These are phyloP conservation scores for Saguinus imperator DNA, from an alignment of 2,113 vertebrate species.

Conservation along the genomic window DNA sequence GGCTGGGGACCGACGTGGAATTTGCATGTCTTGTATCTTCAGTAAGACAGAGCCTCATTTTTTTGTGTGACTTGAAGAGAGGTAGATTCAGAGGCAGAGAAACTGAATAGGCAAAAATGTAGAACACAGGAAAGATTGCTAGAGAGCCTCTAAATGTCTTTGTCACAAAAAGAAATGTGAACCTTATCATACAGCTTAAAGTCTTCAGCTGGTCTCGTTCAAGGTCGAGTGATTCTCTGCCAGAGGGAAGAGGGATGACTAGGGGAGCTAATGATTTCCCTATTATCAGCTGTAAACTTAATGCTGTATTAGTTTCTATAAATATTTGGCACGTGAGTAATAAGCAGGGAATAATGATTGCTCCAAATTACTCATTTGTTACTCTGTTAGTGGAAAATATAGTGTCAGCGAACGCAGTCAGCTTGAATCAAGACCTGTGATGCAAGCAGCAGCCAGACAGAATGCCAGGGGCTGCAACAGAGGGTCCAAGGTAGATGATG, in stretches of 20 bases:
- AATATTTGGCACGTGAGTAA: constrained; percentile 58
- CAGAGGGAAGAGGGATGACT: not conserved
- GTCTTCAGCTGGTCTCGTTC: constrained; percentile 47
- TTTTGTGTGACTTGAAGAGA: not conserved
- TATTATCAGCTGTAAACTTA: constrained; percentile 37
- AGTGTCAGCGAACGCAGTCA: too few species aligned
- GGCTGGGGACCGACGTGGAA: not conserved
- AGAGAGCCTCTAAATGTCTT: not conserved
- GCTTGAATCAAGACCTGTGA: too few species aligned
- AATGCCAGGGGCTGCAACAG: too few species aligned
- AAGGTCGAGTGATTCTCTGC: not conserved
- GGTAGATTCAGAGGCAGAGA: not conserved
- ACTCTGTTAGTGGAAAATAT: constrained; percentile 8
- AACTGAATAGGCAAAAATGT: not conserved
- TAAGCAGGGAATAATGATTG: constrained; percentile 59
- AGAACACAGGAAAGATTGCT: not conserved
- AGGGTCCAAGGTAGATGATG: too few species aligned
- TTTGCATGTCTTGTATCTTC: not conserved
- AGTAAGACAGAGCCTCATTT: not conserved
- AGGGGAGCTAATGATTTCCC: constrained; percentile 25
- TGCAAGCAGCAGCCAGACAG: too few species aligned
- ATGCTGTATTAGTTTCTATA: constrained; percentile 43
- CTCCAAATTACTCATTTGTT: constrained; percentile 59
- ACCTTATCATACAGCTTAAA: not conserved
- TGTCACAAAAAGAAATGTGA: not conserved